These are phyloP conservation scores for Corticium candelabrum DNA, from an alignment of 37 sponge, comb jelly and placozoan genomes.

Conservation along the genomic window DNA sequence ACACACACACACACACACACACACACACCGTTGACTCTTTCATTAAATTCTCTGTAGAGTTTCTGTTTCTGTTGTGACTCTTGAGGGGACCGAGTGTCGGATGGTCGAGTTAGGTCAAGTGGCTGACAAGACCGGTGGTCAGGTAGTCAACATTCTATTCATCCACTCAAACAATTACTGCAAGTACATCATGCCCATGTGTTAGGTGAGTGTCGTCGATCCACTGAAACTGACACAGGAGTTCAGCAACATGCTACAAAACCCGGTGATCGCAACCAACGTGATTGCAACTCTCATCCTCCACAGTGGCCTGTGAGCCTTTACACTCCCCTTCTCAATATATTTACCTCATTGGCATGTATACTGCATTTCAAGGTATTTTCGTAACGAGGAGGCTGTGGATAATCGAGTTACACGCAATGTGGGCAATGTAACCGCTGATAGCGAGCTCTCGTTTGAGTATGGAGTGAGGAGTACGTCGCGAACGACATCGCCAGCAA, in stretches of 20 bases:
- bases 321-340: not conserved
- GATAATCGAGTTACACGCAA: slow-evolving; percentile 38
- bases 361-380: slow-evolving; percentile 38
- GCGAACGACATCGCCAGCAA: not conserved
- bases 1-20: no score
- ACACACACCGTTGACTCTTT: no score
- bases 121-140: slow-evolving; percentile 67
- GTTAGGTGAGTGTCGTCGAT: slow-evolving; percentile 63
- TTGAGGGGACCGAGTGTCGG: slow-evolving; percentile 67
- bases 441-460: slow-evolving; percentile 74
- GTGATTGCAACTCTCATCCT: slow-evolving; percentile 55
- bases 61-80: slow-evolving; percentile 59
- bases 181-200: no score
- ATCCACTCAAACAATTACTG: no score
- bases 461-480: slow-evolving; percentile 48
- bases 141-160: slow-evolving; percentile 25
- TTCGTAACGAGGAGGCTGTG: slow-evolving; percentile 48
- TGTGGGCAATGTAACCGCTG: slow-evolving; percentile 76
- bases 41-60: slow-evolving; percentile 54
- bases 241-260: slow-evolving; percentile 62
- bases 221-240: slow-evolving; percentile 66
- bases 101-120: slow-evolving; percentile 67
- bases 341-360: not conserved
- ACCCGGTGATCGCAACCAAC: slow-evolving; percentile 77
- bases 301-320: slow-evolving; percentile 25